Evolutionary conservation across 2,113 vertebrate species (phyloP).

Genomic region (Sisor rabdophorus): DNA sequence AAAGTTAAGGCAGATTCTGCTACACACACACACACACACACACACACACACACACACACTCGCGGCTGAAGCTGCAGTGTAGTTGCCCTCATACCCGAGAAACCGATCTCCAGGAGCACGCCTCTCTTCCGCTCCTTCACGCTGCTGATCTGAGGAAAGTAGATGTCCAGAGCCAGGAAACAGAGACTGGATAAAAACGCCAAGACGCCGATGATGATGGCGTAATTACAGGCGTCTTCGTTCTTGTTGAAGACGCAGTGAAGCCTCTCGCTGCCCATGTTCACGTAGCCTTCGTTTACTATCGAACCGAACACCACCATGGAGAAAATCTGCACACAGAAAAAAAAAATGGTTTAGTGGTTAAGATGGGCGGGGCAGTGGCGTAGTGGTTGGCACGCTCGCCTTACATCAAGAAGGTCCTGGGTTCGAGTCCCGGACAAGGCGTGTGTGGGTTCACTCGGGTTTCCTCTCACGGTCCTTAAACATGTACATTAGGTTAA

Average conservation of each 20-base stretch:
- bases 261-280: slow-evolving; percentile 77
- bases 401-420: too few species aligned
- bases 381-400: too few species aligned
- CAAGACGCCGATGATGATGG: slow-evolving; percentile 80
- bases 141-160: slow-evolving; percentile 95
- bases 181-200: slow-evolving; percentile 86
- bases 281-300: slow-evolving; percentile 92
- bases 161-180: slow-evolving; percentile 82
- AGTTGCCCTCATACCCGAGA: slow-evolving; percentile 75
- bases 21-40: not conserved
- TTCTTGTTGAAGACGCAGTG: slow-evolving; percentile 91
- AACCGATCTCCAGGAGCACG: slow-evolving; percentile 84
- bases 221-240: slow-evolving; percentile 89
- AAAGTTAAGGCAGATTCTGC: too few species aligned
- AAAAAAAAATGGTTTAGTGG: not conserved
- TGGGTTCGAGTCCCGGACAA: too few species aligned
- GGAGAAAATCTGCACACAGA: slow-evolving; percentile 82
- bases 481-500: too few species aligned
- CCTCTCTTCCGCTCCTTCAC: slow-evolving; percentile 83
- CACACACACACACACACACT: not conserved
- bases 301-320: slow-evolving; percentile 94
- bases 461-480: too few species aligned
- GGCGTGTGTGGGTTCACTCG: too few species aligned
- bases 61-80: not conserved
- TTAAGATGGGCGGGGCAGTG: too few species aligned